Conservation (phyloP, 2,888 invertebrate species). For the Leptothorax acervorum region DNA sequence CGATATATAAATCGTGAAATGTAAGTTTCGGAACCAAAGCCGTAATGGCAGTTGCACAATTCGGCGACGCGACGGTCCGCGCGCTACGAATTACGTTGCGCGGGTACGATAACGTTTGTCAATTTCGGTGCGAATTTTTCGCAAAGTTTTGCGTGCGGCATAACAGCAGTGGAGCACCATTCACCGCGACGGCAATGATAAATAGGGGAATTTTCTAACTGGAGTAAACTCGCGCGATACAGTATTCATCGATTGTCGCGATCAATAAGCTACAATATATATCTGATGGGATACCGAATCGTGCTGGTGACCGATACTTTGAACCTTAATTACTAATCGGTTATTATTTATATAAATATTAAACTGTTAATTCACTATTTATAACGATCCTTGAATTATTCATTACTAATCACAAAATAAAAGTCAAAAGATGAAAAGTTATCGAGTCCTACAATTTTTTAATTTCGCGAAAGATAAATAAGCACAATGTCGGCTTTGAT, state of each 20-base stretch:
- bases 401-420: not conserved
- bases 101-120: constrained; percentile 48
- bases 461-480: not conserved
- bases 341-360: not conserved
- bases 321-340: not conserved
- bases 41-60: constrained; percentile 64
- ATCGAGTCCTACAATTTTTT: not conserved
- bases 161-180: constrained; percentile 27
- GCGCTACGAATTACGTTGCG: constrained; percentile 35
- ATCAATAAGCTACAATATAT: constrained; percentile 22
- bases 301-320: not conserved
- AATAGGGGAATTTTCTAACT: constrained; percentile 46
- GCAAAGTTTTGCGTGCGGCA: constrained; percentile 45
- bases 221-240: constrained; percentile 42
- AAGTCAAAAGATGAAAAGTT: not conserved
- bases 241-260: constrained; percentile 13
- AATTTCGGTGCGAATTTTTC: constrained; percentile 55
- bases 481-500: not conserved
- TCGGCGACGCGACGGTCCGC: constrained; percentile 25
- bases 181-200: constrained; percentile 32
- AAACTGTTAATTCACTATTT: not conserved
- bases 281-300: not conserved
- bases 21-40: constrained; percentile 66
- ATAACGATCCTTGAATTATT: not conserved
- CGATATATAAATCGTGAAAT: constrained; percentile 68